Evolutionary conservation across 2,113 vertebrate genomes (phyloP).

Genomic region (Erythrolamprus reginae): DNA sequence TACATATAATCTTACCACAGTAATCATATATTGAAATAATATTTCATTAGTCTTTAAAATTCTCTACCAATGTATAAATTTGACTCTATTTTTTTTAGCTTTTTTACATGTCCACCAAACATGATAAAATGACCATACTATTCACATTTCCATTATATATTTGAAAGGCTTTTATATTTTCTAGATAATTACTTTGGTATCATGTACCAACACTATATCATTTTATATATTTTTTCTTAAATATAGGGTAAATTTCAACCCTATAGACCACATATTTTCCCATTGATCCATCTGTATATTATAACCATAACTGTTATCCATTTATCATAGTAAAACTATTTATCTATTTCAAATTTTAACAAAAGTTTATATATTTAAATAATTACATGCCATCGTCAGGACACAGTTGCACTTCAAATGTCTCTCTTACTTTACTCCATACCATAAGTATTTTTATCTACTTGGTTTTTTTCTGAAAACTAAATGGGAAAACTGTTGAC

Average conservation of each 20-base stretch:
- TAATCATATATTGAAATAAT: not conserved
- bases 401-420: not conserved
- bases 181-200: not conserved
- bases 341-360: not conserved
- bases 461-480: not conserved
- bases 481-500: not conserved
- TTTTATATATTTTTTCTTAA: not conserved
- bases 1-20: not conserved
- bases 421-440: not conserved
- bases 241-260: not conserved
- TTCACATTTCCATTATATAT: not conserved
- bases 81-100: not conserved
- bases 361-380: not conserved
- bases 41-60: not conserved
- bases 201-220: not conserved
- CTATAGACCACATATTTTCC: not conserved
- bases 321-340: not conserved
- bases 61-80: not conserved
- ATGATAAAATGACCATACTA: not conserved
- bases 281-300: not conserved
- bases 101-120: not conserved
- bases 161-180: not conserved
- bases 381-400: not conserved
- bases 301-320: not conserved
- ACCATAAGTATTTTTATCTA: not conserved